phyloP scores from a whole-genome alignment of 2,797 vertebrate genomes.

The Pipistrellus kuhlii region DNA sequence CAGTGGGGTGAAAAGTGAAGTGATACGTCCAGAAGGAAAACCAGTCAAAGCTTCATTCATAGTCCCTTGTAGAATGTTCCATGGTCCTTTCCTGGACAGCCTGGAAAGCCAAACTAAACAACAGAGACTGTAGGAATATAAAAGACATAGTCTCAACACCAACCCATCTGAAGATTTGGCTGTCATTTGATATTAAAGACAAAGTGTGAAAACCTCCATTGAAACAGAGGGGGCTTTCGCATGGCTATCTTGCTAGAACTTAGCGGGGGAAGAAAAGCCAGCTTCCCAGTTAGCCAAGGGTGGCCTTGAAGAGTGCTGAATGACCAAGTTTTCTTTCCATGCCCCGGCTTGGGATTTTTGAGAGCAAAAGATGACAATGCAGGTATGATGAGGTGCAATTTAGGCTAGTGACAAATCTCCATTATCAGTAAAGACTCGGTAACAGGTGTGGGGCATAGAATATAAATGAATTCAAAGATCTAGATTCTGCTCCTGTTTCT shows the following conservation, averaged over 20 bases:
- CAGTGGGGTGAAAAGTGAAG: slow-evolving; percentile 86
- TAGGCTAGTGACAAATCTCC: not conserved
- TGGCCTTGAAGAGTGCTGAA: not conserved
- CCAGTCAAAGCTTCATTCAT: slow-evolving; percentile 87
- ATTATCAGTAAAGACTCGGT: not conserved
- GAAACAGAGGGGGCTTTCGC: slow-evolving; percentile 78
- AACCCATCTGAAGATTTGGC: slow-evolving; percentile 81
- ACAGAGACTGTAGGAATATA: slow-evolving; percentile 85
- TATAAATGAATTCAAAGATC: slow-evolving; percentile 16
- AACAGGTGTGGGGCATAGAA: not conserved
- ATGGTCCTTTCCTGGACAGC: slow-evolving; percentile 85
- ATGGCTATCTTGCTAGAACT: slow-evolving; percentile 72
- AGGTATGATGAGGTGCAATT: not conserved
- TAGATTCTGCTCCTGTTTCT: slow-evolving; percentile 43
- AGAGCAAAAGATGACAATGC: not conserved
- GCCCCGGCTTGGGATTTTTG: not conserved
- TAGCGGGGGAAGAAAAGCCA: not conserved
- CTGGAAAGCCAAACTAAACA: slow-evolving; percentile 86
- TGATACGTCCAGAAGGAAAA: slow-evolving; percentile 84
- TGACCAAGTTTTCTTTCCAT: not conserved
- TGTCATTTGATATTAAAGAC: slow-evolving; percentile 85
- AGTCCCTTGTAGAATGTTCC: slow-evolving; percentile 84
- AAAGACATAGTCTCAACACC: slow-evolving; percentile 84
- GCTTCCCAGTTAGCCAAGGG: slow-evolving; percentile 15
- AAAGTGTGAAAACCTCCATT: slow-evolving; percentile 72